These are phyloP conservation scores for Dendrophyllia cribrosa DNA, from an alignment of 64 coral and sea anemone species.

Conservation along the genomic window DNA sequence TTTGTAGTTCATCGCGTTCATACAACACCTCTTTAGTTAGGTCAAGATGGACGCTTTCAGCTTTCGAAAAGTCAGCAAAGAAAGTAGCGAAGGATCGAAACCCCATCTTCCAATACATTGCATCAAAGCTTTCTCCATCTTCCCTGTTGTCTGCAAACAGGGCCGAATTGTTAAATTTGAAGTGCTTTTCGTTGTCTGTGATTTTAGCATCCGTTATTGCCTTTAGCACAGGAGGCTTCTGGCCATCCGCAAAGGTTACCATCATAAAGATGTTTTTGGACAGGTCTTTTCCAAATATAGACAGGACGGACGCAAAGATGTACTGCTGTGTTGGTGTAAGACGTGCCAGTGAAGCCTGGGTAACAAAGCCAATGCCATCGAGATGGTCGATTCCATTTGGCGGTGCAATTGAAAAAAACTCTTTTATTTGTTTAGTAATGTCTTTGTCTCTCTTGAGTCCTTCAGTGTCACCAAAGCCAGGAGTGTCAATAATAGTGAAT, in stretches of 20 bases:
- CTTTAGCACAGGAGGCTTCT: conserved; percentile 21
- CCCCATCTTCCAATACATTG: conserved; percentile 52
- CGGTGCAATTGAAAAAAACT: conserved; percentile 25
- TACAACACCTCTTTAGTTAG: conserved; percentile 35
- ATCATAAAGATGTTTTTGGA: conserved; percentile 60
- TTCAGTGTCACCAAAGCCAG: conserved; percentile 32
- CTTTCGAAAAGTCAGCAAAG: neutral
- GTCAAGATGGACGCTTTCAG: conserved; percentile 38
- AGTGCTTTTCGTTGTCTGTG: neutral
- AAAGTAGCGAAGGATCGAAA: neutral
- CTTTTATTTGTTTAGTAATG: conserved; percentile 33
- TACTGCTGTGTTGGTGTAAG: conserved; percentile 40
- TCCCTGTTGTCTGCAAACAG: conserved; percentile 1
- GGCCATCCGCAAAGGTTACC: conserved; percentile 62
- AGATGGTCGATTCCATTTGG: conserved; percentile 37
- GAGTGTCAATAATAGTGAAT: conserved; percentile 44
- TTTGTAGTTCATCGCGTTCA: neutral
- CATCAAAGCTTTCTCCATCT: conserved; percentile 18
- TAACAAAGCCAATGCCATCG: conserved; percentile 52
- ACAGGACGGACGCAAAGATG: conserved; percentile 61
- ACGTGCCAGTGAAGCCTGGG: conserved; percentile 3
- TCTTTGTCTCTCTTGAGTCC: conserved; percentile 29
- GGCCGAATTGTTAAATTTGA: conserved; percentile 61
- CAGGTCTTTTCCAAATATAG: conserved; percentile 53
- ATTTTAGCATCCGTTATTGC: conserved; percentile 36